These are phyloP conservation scores for Furcifer pardalis DNA, from an alignment of 2,797 vertebrate genomes.

Conservation along the genomic window DNA sequence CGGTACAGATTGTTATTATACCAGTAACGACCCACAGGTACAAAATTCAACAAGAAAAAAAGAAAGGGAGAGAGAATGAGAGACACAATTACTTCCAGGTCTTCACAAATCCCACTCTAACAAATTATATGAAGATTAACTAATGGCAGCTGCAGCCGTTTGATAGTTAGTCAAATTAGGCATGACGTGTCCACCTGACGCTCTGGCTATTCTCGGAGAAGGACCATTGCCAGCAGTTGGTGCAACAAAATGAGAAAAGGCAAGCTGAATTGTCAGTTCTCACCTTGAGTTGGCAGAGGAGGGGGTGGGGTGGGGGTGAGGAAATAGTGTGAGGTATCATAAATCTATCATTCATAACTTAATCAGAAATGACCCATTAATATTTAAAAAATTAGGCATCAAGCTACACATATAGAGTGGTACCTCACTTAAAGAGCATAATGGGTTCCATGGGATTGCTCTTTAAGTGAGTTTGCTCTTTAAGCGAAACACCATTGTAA, in stretches of 20 bases:
- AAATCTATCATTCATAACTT: neutral
- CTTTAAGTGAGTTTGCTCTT: no score
- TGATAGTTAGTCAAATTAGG: conserved; percentile 53
- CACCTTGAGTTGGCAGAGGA: neutral
- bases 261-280: conserved; percentile 19
- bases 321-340: fast-evolving
- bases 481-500: no score
- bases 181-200: conserved; percentile 31
- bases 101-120: conserved; percentile 55
- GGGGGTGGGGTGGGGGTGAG: neutral
- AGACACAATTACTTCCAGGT: conserved; percentile 56
- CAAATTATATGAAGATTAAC: conserved; percentile 66
- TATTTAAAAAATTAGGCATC: fast-evolving
- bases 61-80: neutral
- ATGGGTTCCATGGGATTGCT: no score
- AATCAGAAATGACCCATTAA: neutral
- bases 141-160: conserved; percentile 42
- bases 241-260: neutral
- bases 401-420: no score
- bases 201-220: conserved; percentile 28
- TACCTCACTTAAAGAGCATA: no score
- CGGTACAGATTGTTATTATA: conserved; percentile 62
- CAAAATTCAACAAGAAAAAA: conserved; percentile 8
- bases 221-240: neutral
- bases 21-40: neutral